A percentile compares a stretch with the other conserved stretches of the same genome.
phyloP scores from a whole-genome alignment of 2,797 vertebrate genomes.

The Podargus strigoides region DNA sequence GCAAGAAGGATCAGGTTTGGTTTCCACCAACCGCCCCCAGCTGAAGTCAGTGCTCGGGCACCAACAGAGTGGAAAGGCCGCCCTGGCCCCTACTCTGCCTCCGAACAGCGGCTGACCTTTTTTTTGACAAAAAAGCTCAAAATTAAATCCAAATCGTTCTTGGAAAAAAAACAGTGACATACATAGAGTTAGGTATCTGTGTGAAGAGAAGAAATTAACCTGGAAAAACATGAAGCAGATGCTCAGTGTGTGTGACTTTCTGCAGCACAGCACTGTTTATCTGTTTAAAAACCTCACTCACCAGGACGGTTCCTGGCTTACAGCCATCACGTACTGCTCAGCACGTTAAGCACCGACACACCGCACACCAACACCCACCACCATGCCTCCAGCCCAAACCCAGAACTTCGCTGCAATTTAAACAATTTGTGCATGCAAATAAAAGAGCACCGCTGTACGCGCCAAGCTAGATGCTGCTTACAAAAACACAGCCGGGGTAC shows the following conservation, averaged over 20 bases:
- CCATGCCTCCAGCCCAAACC: neutral
- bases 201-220: neutral
- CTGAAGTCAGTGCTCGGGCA: neutral
- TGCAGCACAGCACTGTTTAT: neutral
- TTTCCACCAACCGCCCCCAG: neutral
- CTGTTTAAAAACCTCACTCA: neutral
- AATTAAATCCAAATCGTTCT: neutral
- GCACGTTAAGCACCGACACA: neutral
- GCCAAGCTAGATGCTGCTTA: neutral
- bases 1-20: neutral
- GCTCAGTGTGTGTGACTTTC: neutral
- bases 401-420: neutral
- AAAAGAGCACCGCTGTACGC: neutral
- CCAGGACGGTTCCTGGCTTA: neutral
- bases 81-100: neutral
- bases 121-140: neutral
- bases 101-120: rapidly evolving
- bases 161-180: neutral
- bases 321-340: neutral
- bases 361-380: neutral
- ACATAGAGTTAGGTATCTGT: neutral
- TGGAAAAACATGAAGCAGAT: neutral
- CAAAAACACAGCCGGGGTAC: neutral
- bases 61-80: neutral
- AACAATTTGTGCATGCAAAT: neutral